phyloP scores from a whole-genome alignment of 2,797 vertebrate genomes.

The Molossus molossus region DNA sequence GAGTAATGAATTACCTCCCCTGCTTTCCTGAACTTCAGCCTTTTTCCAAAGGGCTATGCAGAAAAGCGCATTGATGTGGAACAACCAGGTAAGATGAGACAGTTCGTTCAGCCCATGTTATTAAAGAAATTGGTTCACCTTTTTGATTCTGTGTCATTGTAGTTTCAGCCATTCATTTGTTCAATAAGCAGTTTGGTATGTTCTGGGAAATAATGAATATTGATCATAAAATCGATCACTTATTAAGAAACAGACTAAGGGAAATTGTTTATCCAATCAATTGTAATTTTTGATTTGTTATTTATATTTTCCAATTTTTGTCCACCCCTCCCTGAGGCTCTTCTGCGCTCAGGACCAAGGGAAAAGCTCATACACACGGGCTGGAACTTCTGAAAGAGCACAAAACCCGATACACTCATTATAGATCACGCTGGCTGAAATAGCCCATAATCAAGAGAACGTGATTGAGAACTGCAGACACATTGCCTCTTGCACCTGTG shows the following conservation, averaged over 20 bases:
- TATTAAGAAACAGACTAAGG: conserved; percentile 93
- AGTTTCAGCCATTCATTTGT: conserved; percentile 91
- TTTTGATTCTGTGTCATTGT: conserved; percentile 92
- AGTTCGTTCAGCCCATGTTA: conserved; percentile 89
- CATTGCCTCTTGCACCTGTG: conserved; percentile 86
- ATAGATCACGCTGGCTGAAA: conserved; percentile 81
- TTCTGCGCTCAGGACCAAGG: conserved; percentile 77
- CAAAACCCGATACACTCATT: conserved; percentile 79
- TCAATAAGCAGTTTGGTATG: conserved; percentile 93
- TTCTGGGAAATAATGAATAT: conserved; percentile 94
- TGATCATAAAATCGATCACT: conserved; percentile 93
- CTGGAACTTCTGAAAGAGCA: conserved; percentile 80
- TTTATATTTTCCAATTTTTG: conserved; percentile 93
- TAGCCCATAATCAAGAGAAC: conserved; percentile 76
- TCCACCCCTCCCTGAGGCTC: conserved; percentile 89
- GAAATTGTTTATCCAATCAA: conserved; percentile 94
- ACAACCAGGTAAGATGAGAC: conserved; percentile 89
- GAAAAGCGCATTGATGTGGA: conserved; percentile 84
- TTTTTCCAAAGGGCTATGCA: conserved; percentile 83
- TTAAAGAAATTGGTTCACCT: conserved; percentile 92
- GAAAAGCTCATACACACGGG: conserved; percentile 81
- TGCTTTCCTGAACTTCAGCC: conserved; percentile 84
- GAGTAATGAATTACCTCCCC: conserved; percentile 85
- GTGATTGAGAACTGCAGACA: conserved; percentile 82
- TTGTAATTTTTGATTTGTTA: conserved; percentile 94